Base-by-base conservation (phyloP, 1,140 invertebrate species). In the Trypoxylus dichotomus region DNA sequence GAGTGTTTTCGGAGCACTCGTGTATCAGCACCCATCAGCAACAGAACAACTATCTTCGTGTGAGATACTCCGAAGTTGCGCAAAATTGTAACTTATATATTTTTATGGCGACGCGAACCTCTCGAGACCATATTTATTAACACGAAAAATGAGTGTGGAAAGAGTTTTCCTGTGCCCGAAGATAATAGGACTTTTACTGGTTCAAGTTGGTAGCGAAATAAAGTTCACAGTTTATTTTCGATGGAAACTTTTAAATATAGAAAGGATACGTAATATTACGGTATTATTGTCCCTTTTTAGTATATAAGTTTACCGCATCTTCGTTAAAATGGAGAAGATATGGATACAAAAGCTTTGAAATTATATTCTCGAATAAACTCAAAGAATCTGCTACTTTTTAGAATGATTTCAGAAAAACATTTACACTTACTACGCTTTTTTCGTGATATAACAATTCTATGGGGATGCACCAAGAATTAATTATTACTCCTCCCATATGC, bases 61-160 rank as follows among this genome's bases (percentile, higher is more conserved):
- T 54, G 47, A 24, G 60, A 27, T 15, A 68, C 21, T 25, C 21
- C 24, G 60, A 24, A 68, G 15, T 27, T 68, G 21, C 21, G 21
- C 60, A 68, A 68, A 68, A 68, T 68, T 68, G 60, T 68, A 68
- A 68, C 60, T 27, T 68, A 27, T 68, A 68, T 68, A 68, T 68
- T 68, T 68, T 68, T 68, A 68, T 68, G 60, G 60, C 60, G 60
- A 68, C 60, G 24, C 60, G 13, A 27, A 27, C 24, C 60, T 68
- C 60, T 68, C 60, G 60, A 68, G 60, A 68, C 60, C 21, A 68
- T 68, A 68, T 68, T 68, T 68, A 68, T 68, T 68, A 68, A 68
- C 24, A 68, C 19, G 24, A 27, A 24, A 68, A 24, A 24, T 68
- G 21, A 10, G 19, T 13, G 24, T 10, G 24, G 24, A 68, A 68